Conservation (phyloP, 2,888 invertebrate genomes). For the Nephrotoma appendiculata region DNA sequence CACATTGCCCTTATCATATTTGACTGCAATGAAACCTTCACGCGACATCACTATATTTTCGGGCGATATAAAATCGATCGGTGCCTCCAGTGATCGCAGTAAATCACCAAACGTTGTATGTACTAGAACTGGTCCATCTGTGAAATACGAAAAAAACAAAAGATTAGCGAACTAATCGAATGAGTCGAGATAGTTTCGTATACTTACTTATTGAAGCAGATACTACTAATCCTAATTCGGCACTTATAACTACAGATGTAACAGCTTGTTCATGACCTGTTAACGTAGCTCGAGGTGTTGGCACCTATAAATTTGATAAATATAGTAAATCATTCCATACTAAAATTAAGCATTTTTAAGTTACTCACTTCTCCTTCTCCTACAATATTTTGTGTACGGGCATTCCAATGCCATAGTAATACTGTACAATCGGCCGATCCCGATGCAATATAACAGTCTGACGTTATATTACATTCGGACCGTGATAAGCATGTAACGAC, state of each 20-base stretch:
- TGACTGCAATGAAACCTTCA: constrained; percentile 90
- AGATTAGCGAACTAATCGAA: neutral
- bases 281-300: constrained; percentile 90
- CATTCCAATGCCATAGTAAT: constrained; percentile 97
- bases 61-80: constrained; percentile 57
- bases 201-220: constrained; percentile 71
- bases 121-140: constrained; percentile 91
- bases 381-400: constrained; percentile 89
- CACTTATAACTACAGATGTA: constrained; percentile 89
- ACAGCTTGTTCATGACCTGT: constrained; percentile 97
- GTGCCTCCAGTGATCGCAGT: constrained; percentile 75
- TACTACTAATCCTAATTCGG: constrained; percentile 93
- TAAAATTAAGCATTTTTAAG: neutral
- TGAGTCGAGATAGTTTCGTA: constrained; percentile 13
- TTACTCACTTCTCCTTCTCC: constrained; percentile 71
- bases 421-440: constrained; percentile 98
- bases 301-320: constrained; percentile 33
- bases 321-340: neutral
- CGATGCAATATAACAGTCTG: constrained; percentile 96
- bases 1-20: constrained; percentile 83
- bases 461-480: constrained; percentile 97
- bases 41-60: constrained; percentile 87
- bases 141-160: constrained; percentile 5
- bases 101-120: constrained; percentile 97
- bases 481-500: constrained; percentile 95